Percentiles rank a stretch among this genome's conserved stretches.
Evolutionary conservation across 2,888 invertebrate species (phyloP).

Genomic region (Mongoloraphidia duomilia): DNA sequence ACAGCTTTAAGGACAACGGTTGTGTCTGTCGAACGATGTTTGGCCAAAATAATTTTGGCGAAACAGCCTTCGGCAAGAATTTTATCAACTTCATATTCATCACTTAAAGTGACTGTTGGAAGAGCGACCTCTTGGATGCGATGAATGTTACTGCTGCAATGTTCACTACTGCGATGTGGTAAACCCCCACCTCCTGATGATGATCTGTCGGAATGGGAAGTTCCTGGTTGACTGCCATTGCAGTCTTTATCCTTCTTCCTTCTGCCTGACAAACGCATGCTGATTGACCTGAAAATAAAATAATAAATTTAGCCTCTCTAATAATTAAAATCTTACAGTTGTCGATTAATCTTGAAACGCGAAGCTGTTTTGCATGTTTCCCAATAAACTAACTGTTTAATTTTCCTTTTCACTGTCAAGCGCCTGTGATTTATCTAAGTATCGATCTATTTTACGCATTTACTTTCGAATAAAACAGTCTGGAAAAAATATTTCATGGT

Average conservation of each 20-base stretch:
- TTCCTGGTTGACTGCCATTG: constrained; percentile 6
- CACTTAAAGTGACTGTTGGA: constrained; percentile 34
- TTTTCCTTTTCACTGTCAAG: too few species aligned
- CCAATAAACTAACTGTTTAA: too few species aligned
- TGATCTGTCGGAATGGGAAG: not conserved
- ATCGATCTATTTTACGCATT: too few species aligned
- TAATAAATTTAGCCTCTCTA: too few species aligned
- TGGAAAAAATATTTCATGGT: too few species aligned
- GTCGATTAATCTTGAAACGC: too few species aligned
- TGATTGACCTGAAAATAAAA: constrained; percentile 12
- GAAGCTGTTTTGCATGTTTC: too few species aligned
- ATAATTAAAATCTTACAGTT: too few species aligned
- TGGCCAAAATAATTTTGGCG: constrained; percentile 50
- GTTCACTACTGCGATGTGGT: not conserved
- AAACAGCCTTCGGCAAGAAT: constrained; percentile 55
- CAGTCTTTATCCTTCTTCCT: constrained; percentile 12
- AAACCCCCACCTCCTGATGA: not conserved
- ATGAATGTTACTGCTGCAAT: constrained; percentile 27
- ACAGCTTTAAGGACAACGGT: constrained; percentile 55
- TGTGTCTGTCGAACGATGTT: constrained; percentile 40
- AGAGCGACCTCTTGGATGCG: constrained; percentile 37
- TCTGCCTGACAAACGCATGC: constrained; percentile 12
- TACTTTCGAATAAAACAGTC: too few species aligned
- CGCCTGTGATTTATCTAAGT: too few species aligned
- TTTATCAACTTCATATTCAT: constrained; percentile 48